These are phyloP conservation scores for Harmothoe impar DNA, from an alignment of 2,888 invertebrate species.

Conservation along the genomic window DNA sequence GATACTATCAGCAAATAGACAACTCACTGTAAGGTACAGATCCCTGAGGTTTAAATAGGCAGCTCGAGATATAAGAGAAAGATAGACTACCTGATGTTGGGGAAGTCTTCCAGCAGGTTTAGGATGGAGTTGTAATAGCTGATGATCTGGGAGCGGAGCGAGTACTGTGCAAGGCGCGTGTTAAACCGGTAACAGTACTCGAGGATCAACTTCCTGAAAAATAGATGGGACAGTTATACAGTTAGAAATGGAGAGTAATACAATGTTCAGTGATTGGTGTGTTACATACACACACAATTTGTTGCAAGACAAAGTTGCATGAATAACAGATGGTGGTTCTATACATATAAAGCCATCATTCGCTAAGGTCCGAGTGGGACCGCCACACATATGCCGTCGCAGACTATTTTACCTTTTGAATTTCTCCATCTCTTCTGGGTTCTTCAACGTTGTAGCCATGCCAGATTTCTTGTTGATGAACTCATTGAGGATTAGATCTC, in stretches of 20 bases:
- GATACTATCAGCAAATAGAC: too few species aligned
- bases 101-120: constrained; percentile 79
- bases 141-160: constrained; percentile 81
- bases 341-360: too few species aligned
- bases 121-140: constrained; percentile 82
- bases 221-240: background rate
- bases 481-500: constrained; percentile 82
- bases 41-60: too few species aligned
- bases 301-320: too few species aligned
- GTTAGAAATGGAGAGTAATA: background rate
- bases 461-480: constrained; percentile 78
- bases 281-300: too few species aligned
- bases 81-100: constrained; percentile 78
- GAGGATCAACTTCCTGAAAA: constrained; percentile 77
- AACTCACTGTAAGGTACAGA: too few species aligned
- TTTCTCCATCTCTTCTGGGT: constrained; percentile 80
- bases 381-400: too few species aligned
- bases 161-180: constrained; percentile 78
- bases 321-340: too few species aligned
- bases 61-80: too few species aligned
- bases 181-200: constrained; percentile 79
- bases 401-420: constrained; percentile 78
- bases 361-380: too few species aligned
- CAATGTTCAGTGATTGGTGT: background rate
- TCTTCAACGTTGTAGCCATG: constrained; percentile 78